A percentile compares a stretch with the other conserved stretches of the same genome.
Conservation (phyloP, 2,888 invertebrate species). For the Perdita meconis region DNA sequence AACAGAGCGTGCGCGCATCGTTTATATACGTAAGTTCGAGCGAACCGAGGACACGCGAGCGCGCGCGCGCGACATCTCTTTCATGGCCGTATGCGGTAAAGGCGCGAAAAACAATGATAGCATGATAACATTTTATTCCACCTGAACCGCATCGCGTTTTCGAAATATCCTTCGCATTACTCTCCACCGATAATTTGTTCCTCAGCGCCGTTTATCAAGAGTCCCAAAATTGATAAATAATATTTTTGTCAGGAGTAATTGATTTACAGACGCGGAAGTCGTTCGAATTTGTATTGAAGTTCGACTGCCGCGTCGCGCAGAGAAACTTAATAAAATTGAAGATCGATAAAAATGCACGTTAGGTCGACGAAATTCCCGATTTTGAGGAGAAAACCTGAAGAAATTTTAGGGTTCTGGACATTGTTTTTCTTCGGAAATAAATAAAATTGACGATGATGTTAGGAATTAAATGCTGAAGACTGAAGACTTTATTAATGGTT, state of each 20-base stretch:
- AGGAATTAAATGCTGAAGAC: not conserved
- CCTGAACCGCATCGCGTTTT: not conserved
- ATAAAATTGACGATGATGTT: not conserved
- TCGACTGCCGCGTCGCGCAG: too few relatives aligned
- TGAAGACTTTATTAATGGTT: not conserved
- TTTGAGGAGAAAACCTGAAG: too few relatives aligned
- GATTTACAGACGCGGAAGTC: not conserved
- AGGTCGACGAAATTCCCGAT: too few relatives aligned
- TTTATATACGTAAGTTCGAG: constrained; percentile 72
- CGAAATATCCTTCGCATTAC: not conserved
- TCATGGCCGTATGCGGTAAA: constrained; percentile 57
- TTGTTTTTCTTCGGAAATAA: too few relatives aligned
- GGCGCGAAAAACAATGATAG: constrained; percentile 45
- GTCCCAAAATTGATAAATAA: too few relatives aligned
- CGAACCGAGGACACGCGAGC: constrained; percentile 64
- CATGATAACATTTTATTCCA: constrained; percentile 6
- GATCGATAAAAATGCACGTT: too few relatives aligned
- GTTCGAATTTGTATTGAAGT: not conserved
- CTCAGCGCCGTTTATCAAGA: too few relatives aligned
- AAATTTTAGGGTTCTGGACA: too few relatives aligned
- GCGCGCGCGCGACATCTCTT: constrained; percentile 48
- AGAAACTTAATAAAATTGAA: too few relatives aligned
- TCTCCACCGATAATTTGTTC: too few relatives aligned
- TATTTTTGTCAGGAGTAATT: too few relatives aligned
- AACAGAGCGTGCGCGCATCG: constrained; percentile 57